Base-by-base conservation (phyloP, 2,797 vertebrate species). In the Setipinna tenuifilis region DNA sequence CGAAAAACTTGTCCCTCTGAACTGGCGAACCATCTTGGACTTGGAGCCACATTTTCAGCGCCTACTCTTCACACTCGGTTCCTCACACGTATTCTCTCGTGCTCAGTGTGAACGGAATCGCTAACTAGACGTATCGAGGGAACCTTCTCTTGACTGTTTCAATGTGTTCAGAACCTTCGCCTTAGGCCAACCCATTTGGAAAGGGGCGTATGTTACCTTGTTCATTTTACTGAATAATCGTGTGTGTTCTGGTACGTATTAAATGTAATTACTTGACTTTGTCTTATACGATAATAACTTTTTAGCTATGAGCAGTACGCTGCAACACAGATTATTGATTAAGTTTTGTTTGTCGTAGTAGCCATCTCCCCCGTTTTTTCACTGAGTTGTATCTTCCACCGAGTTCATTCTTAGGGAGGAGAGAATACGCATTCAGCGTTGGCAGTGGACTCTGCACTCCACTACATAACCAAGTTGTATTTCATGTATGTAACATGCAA, bases 391-490 rank as follows among this genome's bases (percentile, higher is more conserved):
- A 58, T 83, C 31, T 82, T 84, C 82, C 75, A 78, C 46, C 14
- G 58, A 71, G 54, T 81, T 82, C 82, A 62, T 84, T 87, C 46
- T 78, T 35, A 46, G 71, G 28, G 82, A 82, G 75, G 81, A 85
- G 83, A 81, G 59, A 35, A n/a, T 58, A 6, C 7, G 1, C 50
- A 54, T 12, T 14, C 14, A 31, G 16, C 71, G 71, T 61, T 25
- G 61, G 61, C n/a, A 59, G 58, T 25, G 61, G 58, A 80, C 68
- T 68, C 31, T 48, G 9, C 61, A 11, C n/a, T 65, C 2, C 61
- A 65, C 61, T 23, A 23, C 61, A 54, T 54, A 11, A 65, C 61
- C 0, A 65, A 17, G 61, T 75, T 65, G n/a, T 25, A 41, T 81
- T 80, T 81, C 21, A 44, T 25, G 11, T 25, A 3, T 19, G 11